Evolutionary conservation across 2,888 invertebrate genomes (phyloP).

Genomic region (Cryptus armator): DNA sequence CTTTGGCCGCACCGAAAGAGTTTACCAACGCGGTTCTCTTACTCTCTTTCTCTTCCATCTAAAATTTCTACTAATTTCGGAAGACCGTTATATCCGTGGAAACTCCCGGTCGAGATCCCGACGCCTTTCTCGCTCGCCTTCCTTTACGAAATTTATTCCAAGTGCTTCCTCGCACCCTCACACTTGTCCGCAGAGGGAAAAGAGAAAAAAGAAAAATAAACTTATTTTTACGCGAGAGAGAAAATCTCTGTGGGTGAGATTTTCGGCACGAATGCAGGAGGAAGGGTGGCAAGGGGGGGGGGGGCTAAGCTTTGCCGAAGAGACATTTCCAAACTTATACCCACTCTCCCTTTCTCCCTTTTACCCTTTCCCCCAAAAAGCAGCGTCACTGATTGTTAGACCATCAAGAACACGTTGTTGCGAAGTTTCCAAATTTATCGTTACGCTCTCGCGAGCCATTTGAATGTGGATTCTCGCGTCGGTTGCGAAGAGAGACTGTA

Average conservation of each 20-base stretch:
- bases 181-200: background rate
- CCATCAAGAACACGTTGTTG: constrained; percentile 59
- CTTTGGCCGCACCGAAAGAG: background rate
- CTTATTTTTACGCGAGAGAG: background rate
- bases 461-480: constrained; percentile 50
- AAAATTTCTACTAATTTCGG: constrained; percentile 53
- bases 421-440: constrained; percentile 59
- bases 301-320: constrained; percentile 15
- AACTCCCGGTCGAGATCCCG: background rate
- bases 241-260: constrained; percentile 12
- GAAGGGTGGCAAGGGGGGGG: background rate
- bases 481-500: constrained; percentile 26
- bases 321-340: constrained; percentile 38
- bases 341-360: constrained; percentile 1
- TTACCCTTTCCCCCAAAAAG: constrained; percentile 6
- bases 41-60: background rate
- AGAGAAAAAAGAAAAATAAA: background rate
- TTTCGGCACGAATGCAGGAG: constrained; percentile 6
- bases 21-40: constrained; percentile 1
- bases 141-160: constrained; percentile 46
- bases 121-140: background rate
- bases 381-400: constrained; percentile 58
- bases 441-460: constrained; percentile 46
- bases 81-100: constrained; percentile 23
- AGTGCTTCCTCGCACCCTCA: constrained; percentile 11